Conservation (phyloP, 92 coral and sea anemone genomes). For the Actinernus sp. region DNA sequence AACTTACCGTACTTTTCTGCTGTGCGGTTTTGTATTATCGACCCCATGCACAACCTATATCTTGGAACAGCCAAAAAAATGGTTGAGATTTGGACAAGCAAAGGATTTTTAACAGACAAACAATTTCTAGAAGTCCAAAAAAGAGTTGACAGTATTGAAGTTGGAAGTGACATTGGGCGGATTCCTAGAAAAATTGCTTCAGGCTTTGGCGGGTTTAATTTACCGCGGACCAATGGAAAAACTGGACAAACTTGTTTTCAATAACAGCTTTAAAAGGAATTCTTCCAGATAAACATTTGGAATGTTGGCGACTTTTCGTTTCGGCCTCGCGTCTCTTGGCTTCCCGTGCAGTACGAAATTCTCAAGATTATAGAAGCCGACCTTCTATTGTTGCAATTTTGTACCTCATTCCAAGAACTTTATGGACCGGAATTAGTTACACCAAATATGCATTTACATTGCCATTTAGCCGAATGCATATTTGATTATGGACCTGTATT, state of each 20-base stretch:
- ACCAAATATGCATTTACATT: no score
- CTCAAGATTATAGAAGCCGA: no score
- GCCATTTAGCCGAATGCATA: no score
- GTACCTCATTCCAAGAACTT: no score
- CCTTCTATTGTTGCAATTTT: no score
- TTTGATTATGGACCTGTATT: no score
- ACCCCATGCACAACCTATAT: slow-evolving; percentile 74
- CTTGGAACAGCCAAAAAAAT: slow-evolving; percentile 62
- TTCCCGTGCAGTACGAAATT: no score
- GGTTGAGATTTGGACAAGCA: slow-evolving; percentile 44
- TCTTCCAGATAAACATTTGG: no score
- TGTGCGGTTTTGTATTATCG: slow-evolving; percentile 55
- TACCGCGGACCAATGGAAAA: slow-evolving; percentile 81
- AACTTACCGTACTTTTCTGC: slow-evolving; percentile 21
- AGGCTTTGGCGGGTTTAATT: slow-evolving; percentile 52
- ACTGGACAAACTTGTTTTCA: slow-evolving; percentile 45
- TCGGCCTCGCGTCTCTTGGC: no score
- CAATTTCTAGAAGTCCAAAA: slow-evolving; percentile 13
- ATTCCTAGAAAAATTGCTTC: slow-evolving; percentile 61
- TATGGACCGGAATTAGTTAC: no score
- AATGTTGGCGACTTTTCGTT: no score
- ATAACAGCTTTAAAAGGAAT: no score
- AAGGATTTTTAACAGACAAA: slow-evolving; percentile 37
- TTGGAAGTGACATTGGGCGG: slow-evolving; percentile 60
- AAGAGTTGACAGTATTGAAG: slow-evolving; percentile 34